Percentiles rank a stretch among this genome's conserved stretches.
Evolutionary conservation across 2,888 invertebrate species (phyloP).

Genomic region (Orthosia gracilis): DNA sequence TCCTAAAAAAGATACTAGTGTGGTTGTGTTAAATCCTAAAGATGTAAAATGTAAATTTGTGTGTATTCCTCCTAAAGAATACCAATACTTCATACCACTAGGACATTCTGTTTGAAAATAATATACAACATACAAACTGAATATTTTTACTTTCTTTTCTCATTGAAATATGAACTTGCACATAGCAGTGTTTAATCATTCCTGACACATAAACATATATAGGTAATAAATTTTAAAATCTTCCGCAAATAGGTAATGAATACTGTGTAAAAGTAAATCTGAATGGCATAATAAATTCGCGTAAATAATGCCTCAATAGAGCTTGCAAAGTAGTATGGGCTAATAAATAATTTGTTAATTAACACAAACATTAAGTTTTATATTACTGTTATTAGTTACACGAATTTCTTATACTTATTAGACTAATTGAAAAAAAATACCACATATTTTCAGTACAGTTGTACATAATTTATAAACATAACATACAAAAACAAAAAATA

Average conservation of each 20-base stretch:
- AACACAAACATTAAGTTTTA: background rate
- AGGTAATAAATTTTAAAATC: background rate
- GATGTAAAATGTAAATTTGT: background rate
- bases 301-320: background rate
- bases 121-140: background rate
- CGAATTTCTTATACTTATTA: background rate
- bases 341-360: background rate
- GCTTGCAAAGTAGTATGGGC: background rate
- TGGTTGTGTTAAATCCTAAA: background rate
- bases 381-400: background rate
- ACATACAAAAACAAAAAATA: background rate
- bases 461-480: background rate
- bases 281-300: background rate
- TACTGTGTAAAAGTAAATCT: too few species aligned
- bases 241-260: background rate
- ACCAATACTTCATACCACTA: background rate
- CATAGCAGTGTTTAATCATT: background rate
- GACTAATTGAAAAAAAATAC: background rate
- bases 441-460: background rate
- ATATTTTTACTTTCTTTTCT: background rate
- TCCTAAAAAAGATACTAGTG: background rate
- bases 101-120: background rate
- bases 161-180: background rate
- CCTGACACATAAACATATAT: background rate
- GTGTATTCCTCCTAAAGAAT: background rate